Conservation (phyloP, 2,113 vertebrate species). For the Cavia porcellus region DNA sequence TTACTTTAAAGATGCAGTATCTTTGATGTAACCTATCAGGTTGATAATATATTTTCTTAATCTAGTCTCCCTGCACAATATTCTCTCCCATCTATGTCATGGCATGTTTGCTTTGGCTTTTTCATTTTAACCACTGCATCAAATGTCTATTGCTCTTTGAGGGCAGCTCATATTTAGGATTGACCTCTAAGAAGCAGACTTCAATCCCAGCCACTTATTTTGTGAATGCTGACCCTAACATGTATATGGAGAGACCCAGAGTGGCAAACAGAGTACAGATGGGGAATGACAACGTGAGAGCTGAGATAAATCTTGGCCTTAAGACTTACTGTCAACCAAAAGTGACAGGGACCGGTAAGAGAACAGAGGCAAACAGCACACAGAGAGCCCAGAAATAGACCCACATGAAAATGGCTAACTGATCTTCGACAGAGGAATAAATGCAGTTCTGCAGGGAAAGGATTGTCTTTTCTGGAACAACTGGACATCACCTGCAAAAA, state of each 20-base stretch:
- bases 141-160: background rate
- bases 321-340: background rate
- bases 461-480: background rate
- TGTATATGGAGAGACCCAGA: background rate
- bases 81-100: background rate
- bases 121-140: background rate
- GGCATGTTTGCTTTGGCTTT: background rate
- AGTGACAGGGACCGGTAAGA: background rate
- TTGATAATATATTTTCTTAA: background rate
- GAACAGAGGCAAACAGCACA: background rate
- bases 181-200: background rate
- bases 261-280: background rate
- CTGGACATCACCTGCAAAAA: background rate
- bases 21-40: background rate
- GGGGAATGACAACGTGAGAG: background rate
- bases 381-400: background rate
- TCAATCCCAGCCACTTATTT: background rate
- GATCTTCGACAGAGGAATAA: slow-evolving; percentile 1
- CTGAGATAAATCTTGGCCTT: background rate
- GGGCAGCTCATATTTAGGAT: background rate
- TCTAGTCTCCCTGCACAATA: background rate
- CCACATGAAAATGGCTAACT: background rate
- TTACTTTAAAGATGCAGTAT: background rate
- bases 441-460: background rate
- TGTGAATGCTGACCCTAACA: background rate